Conservation (phyloP, 2,797 vertebrate genomes). For the Trematomus bernacchii region DNA sequence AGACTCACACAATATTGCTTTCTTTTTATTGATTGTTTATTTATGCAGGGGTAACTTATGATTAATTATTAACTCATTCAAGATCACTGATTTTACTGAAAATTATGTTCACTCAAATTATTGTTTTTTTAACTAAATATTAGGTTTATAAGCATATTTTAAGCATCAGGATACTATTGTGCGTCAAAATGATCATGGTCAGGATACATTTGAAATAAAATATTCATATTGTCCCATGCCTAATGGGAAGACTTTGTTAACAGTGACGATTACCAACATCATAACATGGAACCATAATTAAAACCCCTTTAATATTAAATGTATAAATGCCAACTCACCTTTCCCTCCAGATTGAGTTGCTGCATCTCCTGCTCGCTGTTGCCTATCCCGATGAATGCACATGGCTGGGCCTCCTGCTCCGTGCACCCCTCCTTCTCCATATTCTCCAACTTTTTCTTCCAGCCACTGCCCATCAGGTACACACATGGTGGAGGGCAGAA, state of each 20-base stretch:
- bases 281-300: neutral
- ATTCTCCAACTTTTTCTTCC: slow-evolving; percentile 98
- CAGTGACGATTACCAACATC: neutral
- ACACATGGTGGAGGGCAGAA: slow-evolving; percentile 98
- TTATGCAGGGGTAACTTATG: too few species aligned
- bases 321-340: slow-evolving; percentile 82
- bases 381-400: slow-evolving; percentile 98
- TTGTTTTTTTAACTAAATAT: too few species aligned
- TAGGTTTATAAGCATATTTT: too few species aligned
- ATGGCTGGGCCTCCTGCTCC: slow-evolving; percentile 97
- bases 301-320: neutral
- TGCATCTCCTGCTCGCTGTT: slow-evolving; percentile 99
- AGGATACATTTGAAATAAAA: too few species aligned
- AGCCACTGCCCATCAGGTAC: slow-evolving; percentile 97
- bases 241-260: neutral
- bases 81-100: too few species aligned
- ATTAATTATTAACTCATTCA: too few species aligned
- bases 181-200: too few species aligned
- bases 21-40: too few species aligned
- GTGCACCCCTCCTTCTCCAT: slow-evolving; percentile 97
- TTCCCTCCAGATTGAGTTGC: slow-evolving; percentile 98
- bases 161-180: too few species aligned
- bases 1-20: too few species aligned
- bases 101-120: too few species aligned
- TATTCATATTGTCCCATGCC: too few species aligned